Conservation (phyloP, 2,888 invertebrate species). For the Acrocera orbiculus region DNA sequence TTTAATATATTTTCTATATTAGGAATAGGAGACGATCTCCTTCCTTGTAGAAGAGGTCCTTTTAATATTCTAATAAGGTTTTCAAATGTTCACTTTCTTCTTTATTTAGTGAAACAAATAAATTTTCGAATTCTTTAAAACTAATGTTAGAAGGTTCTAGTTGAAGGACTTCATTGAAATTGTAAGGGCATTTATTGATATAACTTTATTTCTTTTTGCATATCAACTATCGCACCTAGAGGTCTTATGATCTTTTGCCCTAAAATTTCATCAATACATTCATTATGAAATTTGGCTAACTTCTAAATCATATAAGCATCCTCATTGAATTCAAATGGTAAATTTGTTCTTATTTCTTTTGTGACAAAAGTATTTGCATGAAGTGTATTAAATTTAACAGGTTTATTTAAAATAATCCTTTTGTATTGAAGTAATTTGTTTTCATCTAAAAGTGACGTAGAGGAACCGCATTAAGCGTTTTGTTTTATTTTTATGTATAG, state of each 20-base stretch:
- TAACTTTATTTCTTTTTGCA: not conserved
- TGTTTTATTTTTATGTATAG: constrained; percentile 6
- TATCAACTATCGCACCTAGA: not conserved
- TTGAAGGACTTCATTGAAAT: not conserved
- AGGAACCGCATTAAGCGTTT: constrained; percentile 9
- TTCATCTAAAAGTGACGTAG: constrained; percentile 8
- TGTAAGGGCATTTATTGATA: not conserved
- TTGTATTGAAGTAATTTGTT: constrained; percentile 8
- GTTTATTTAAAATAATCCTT: constrained; percentile 6
- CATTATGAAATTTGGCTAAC: not conserved
- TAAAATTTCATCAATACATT: not conserved
- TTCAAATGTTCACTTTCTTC: not conserved
- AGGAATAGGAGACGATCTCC: too few relatives aligned
- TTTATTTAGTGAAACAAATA: not conserved
- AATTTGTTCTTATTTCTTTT: not conserved
- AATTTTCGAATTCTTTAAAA: not conserved
- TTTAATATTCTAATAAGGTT: too few relatives aligned
- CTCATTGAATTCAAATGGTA: not conserved
- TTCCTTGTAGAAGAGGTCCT: too few relatives aligned
- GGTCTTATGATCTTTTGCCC: not conserved
- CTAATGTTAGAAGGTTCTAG: not conserved
- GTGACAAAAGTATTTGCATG: not conserved
- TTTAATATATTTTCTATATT: too few relatives aligned
- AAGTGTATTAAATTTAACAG: not conserved
- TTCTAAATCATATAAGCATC: not conserved